Evolutionary conservation across 1,140 invertebrate species (phyloP), one percentile per base, ranked within the genome.

Genomic region (Hypsibius dujardini): DNA sequence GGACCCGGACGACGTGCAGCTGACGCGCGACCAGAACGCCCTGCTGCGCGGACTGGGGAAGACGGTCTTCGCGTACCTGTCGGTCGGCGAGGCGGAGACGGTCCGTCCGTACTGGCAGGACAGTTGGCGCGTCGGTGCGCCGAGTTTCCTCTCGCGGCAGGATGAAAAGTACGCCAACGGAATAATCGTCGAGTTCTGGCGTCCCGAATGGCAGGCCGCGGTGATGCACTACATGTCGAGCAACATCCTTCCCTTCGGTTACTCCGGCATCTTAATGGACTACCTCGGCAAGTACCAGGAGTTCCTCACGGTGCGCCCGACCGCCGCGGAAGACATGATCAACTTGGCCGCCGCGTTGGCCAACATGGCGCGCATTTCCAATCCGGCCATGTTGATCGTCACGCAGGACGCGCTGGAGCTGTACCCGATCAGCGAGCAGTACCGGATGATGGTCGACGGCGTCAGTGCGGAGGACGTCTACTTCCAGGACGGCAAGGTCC

Each of bases 1-100:
- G 3, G 62, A 67, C 42, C 62, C 62, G 3, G 62, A 67, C 42
- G 62, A 67, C 42, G 42, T 67, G 12, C 12, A 45, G 42, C 62
- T 67, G 62, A 67, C 62, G 12, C 12, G 12, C 42, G 62, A 67
- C 12, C 62, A 67, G 62, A 67, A 67, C 62, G 62, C 12, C 12
- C 3, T 15, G 3, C 62, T 67, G 42, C 12, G 42, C 3, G 12
- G 3, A 12, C 62, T 15, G 42, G 62, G 62, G 3, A 67, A 67
- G 62, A 12, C 42, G 12, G 62, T 67, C 62, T 42, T 67, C 12
- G 62, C 62, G 12, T 67, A 67, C 42, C 12, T 67, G 7, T 67
- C 62, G 12, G 42, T 67, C 12, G 62, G 62, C 3, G 12, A 67
- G 45, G 62, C 62, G 3, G 62, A 67, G 42, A 7, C 12, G 7